A percentile compares a stretch with the other conserved stretches of the same genome.
phyloP scores from a whole-genome alignment of 2,888 invertebrate genomes.

The Drosophila austrosaltans region DNA sequence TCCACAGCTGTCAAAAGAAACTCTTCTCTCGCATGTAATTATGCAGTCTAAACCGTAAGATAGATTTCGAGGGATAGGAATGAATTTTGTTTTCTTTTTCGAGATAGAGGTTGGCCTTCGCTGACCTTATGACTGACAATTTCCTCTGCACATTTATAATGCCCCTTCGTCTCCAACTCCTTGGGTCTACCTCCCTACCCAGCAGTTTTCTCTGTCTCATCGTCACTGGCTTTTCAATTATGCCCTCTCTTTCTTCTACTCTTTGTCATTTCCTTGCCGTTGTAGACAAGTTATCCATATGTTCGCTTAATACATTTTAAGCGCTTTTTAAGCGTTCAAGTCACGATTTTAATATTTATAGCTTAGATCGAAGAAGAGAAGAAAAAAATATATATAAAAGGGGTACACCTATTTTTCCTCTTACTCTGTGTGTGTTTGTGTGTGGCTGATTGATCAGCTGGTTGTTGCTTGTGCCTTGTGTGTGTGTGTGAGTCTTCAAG shows the following conservation, averaged over 20 bases:
- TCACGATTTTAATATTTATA: conserved; percentile 80
- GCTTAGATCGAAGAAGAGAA: conserved; percentile 12
- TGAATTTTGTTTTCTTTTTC: conserved; percentile 29
- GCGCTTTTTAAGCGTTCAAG: conserved; percentile 80
- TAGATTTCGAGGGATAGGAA: conserved; percentile 41
- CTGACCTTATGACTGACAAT: conserved; percentile 78
- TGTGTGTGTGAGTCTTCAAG: conserved; percentile 29
- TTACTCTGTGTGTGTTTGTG: neutral
- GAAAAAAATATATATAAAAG: conserved; percentile 5
- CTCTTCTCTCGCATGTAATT: conserved; percentile 56
- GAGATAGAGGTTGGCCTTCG: conserved; percentile 44
- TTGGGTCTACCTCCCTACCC: too few relatives aligned
- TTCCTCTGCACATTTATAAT: conserved; percentile 69
- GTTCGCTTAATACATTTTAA: conserved; percentile 77
- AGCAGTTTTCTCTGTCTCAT: conserved; percentile 1
- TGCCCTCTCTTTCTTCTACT: conserved; percentile 46
- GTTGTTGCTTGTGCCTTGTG: conserved; percentile 8
- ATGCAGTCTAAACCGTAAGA: conserved; percentile 36
- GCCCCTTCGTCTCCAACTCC: conserved; percentile 3
- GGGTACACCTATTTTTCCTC: conserved; percentile 14
- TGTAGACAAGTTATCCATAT: conserved; percentile 71
- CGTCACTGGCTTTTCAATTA: conserved; percentile 69
- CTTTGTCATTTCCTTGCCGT: conserved; percentile 61
- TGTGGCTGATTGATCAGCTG: conserved; percentile 73
- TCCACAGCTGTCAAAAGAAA: conserved; percentile 67